phyloP scores from a whole-genome alignment of 2,797 vertebrate genomes.

The Ctenochaetus hawaiiensis region DNA sequence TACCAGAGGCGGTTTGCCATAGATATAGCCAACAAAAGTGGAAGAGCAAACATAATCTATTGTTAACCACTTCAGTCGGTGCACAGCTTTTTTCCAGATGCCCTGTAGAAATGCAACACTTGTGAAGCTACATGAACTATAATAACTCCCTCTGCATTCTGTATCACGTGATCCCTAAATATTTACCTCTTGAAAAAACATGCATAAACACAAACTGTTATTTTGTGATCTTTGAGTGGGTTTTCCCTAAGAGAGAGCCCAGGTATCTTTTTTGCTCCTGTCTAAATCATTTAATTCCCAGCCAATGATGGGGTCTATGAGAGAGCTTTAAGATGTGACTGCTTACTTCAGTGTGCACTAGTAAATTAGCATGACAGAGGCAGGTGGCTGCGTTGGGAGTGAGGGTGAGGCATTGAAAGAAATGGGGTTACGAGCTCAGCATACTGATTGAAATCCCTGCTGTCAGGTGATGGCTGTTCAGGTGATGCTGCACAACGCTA shows the following conservation, averaged over 20 bases:
- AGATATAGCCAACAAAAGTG: slow-evolving; percentile 63
- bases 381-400: slow-evolving; percentile 34
- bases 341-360: slow-evolving; percentile 34
- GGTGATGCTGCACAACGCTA: slow-evolving; percentile 58
- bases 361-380: slow-evolving; percentile 67
- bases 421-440: slow-evolving; percentile 68
- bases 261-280: slow-evolving; percentile 20
- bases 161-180: too few relatives aligned
- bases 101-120: slow-evolving; percentile 58
- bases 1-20: slow-evolving; percentile 64
- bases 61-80: slow-evolving; percentile 69
- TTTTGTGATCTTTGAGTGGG: slow-evolving; percentile 52
- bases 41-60: slow-evolving; percentile 69
- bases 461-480: slow-evolving; percentile 73
- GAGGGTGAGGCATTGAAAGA: slow-evolving; percentile 19
- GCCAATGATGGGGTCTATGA: slow-evolving; percentile 50
- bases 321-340: slow-evolving; percentile 43
- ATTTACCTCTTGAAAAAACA: too few relatives aligned
- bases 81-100: slow-evolving; percentile 52
- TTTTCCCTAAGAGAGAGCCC: slow-evolving; percentile 40
- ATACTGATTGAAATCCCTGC: slow-evolving; percentile 75
- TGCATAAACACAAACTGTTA: slow-evolving; percentile 14
- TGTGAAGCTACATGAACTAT: slow-evolving; percentile 44
- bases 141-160: neutral
- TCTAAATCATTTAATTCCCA: slow-evolving; percentile 59